Base-by-base conservation (phyloP, 2,797 vertebrate species). In the Neoniphon sammara region DNA sequence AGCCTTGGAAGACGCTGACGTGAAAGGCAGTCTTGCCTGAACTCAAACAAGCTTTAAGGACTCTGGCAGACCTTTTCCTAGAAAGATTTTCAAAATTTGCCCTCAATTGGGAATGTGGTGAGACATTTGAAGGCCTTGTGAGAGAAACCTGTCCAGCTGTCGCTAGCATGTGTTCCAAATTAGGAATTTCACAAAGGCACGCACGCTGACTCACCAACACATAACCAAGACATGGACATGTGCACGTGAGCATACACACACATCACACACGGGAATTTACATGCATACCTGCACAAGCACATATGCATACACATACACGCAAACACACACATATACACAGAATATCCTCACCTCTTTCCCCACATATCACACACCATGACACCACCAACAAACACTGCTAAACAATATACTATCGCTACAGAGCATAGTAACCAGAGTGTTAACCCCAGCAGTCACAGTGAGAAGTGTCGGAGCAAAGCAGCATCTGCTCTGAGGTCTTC, bases 121-220 rank as follows among this genome's bases (percentile, higher is more conserved):
- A 90, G 92, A 92, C 82, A 88, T 93, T 91, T 89, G 75, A 89
- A 88, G 86, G 84, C 83, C 77, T 83, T 75, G 77, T 82, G 89
- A 89, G 88, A 91, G 74, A 86, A 91, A 87, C 80, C 75, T 80
- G 61, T 85, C 81, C 89, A 93, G 89, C 90, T 92, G 91, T 83
- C 84, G 84, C 80, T 10, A 87, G 80, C 87, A 93, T 88, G 87
- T 93, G 92, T 88, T 93, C 86, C 81, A 89, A 90, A 94, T 94
- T 82, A 87, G 84, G 84, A 86, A 77, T 92, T 86, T 85, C 73
- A 71, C 70, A 78, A 79, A 87, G 52, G 67, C 85, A 78, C 81
- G 83, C 82, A 83, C 42, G 34, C 77, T 80, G 80, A 77, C 78
- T 77, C 71, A 58, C 65, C 61, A 31, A 67, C 75, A 72, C 50